A percentile compares a stretch with the other conserved stretches of the same genome.
phyloP scores from a whole-genome alignment of 2,113 vertebrate genomes.

The Craseonycteris thonglongyai region DNA sequence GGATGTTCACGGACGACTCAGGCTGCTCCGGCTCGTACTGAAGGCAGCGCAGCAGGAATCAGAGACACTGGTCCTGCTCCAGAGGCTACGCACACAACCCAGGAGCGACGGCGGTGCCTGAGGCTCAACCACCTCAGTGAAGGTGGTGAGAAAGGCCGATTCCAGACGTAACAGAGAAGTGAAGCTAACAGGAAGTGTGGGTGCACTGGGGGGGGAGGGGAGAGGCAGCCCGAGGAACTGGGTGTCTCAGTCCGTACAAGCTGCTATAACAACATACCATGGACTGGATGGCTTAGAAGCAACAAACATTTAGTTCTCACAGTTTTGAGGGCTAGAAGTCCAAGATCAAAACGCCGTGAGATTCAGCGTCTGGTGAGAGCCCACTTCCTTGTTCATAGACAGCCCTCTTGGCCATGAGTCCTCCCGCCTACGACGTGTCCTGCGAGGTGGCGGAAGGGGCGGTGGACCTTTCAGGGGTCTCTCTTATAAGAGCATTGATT shows the following conservation, averaged over 20 bases:
- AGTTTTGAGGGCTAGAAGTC: not conserved
- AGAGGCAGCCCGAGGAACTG: not conserved
- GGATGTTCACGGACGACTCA: not conserved
- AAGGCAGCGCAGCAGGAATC: not conserved
- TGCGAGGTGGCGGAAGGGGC: not conserved
- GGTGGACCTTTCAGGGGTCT: not conserved
- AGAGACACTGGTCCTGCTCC: not conserved
- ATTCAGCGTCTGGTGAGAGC: not conserved
- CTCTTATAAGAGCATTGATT: not conserved
- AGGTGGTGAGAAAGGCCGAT: not conserved
- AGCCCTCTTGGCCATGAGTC: too few species aligned
- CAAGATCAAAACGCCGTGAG: not conserved
- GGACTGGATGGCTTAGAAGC: not conserved
- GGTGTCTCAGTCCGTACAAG: not conserved
- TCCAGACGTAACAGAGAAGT: not conserved
- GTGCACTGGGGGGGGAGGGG: not conserved
- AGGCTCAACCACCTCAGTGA: not conserved
- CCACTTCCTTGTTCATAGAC: not conserved
- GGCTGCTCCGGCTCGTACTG: not conserved
- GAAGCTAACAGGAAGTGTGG: not conserved
- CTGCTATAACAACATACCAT: rapidly evolving
- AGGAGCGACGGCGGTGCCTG: not conserved
- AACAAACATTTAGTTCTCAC: not conserved
- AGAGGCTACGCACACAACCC: too few species aligned
- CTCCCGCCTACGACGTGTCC: not conserved